Evolutionary conservation across 2,888 invertebrate genomes (phyloP).

Genomic region (Synanthedon tipuliformis): DNA sequence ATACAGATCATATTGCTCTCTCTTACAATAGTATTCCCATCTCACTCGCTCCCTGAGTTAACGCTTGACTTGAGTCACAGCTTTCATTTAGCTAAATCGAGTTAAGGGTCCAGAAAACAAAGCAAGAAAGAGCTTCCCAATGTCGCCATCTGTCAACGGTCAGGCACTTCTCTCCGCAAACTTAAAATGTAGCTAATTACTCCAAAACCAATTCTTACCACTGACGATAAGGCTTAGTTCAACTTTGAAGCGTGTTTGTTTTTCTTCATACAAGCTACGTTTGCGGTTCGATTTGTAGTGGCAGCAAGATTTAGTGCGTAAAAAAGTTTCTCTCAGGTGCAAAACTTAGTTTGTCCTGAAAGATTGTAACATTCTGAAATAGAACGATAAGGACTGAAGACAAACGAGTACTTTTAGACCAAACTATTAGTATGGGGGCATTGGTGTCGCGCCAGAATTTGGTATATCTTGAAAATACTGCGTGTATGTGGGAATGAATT

Average conservation of each 20-base stretch:
- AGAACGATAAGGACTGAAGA: constrained; percentile 40
- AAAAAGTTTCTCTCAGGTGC: not conserved
- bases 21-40: not conserved
- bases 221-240: constrained; percentile 10
- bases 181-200: constrained; percentile 10
- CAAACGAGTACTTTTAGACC: constrained; percentile 31
- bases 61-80: constrained; percentile 23
- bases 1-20: not conserved
- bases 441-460: not conserved
- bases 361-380: constrained; percentile 32
- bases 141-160: constrained; percentile 52
- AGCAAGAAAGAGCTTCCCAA: constrained; percentile 43
- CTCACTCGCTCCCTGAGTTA: not conserved
- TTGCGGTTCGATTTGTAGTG: not conserved
- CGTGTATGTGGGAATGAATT: no score
- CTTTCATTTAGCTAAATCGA: constrained; percentile 50
- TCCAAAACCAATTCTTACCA: constrained; percentile 15
- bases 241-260: not conserved
- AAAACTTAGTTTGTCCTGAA: constrained; percentile 13
- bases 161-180: constrained; percentile 27
- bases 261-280: not conserved
- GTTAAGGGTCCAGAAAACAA: constrained; percentile 50
- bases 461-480: no score
- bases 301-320: not conserved
- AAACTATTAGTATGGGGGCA: constrained; percentile 5